Base-by-base conservation (phyloP, 2,113 vertebrate genomes). In the Menidia beryllina region DNA sequence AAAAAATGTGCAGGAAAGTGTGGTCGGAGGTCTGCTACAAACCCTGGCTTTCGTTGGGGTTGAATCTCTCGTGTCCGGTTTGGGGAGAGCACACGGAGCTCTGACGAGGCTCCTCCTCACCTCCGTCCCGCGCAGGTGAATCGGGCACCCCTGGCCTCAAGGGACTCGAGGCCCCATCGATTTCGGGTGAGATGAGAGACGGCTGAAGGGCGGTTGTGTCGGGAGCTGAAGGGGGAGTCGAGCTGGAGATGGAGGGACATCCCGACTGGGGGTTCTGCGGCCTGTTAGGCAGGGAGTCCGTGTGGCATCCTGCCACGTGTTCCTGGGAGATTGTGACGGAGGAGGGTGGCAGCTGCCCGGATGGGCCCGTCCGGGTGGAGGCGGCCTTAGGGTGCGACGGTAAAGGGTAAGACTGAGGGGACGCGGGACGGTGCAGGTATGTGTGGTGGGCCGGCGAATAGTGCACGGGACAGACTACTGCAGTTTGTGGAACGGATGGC, bases 211-310 rank as follows among this genome's bases (percentile, higher is more conserved):
- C 19, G 2, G 81, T 34, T 39, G 63, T 45, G 70, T 20, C 67
- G 23, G 27, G 53, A 23, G 72, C n/a, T 21, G 61, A 15, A 34
- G 75, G 38, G 24, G 56, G 55, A 67, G 66, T 36, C 26, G 86
- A 60, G 38, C 51, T 26, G 52, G 66, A 25, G 45, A 59, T 14
- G 27, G 17, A 12, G 8, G 70, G n/a, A 47, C 58, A 69, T 5
- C 56, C 68, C 19, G 81, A 56, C 50, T 81, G 88, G 25, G 83
- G 75, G 36, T 89, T 86, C 57, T 83, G 90, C 24, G 81, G 86
- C 72, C 74, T 77, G 3, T 79, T 69, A 1, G 61, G 25, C 25
- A 73, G 49, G 19, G 76, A 65, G 51, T 75, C 88, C 24, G 20
- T 26, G 15, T 79, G 69, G 61, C 38, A 67, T 12, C 75, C 52